Percentiles rank a stretch among this genome's conserved stretches.
Conservation (phyloP, 37 sponge, comb jelly and placozoan species). For the Beroe ovata region DNA sequence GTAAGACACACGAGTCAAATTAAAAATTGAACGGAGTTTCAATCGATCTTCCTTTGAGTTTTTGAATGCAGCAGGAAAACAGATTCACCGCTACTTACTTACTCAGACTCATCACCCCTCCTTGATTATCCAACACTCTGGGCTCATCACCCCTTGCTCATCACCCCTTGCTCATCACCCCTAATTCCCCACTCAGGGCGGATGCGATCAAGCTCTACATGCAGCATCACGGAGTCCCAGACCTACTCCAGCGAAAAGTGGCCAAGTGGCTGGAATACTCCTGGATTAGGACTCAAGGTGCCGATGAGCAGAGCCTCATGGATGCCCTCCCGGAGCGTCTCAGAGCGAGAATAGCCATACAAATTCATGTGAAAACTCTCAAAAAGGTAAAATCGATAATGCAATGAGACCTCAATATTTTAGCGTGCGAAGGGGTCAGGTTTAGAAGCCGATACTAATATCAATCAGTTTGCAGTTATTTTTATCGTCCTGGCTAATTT, state of each 20-base stretch:
- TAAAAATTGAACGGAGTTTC: too few species aligned
- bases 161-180: background rate
- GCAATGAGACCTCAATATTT: too few species aligned
- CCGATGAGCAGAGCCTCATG: constrained; percentile 57
- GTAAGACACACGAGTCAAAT: too few species aligned
- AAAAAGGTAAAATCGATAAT: constrained; percentile 69
- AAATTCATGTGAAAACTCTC: constrained; percentile 66
- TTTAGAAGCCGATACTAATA: too few species aligned
- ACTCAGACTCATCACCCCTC: too few species aligned
- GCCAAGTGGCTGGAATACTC: constrained; percentile 70
- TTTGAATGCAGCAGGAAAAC: too few species aligned
- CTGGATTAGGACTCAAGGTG: constrained; percentile 68
- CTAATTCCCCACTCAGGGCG: background rate
- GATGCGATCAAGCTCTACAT: constrained; percentile 70
- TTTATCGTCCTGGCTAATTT: too few species aligned
- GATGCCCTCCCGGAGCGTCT: constrained; percentile 34
- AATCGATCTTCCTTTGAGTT: too few species aligned
- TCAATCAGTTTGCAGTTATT: too few species aligned
- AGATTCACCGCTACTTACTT: too few species aligned
- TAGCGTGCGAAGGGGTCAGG: too few species aligned
- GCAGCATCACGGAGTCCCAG: constrained; percentile 70
- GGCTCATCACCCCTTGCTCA: background rate
- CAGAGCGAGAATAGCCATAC: constrained; percentile 59
- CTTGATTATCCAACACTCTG: too few species aligned
- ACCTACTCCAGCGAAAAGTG: constrained; percentile 62